phyloP scores from a whole-genome alignment of 1,140 invertebrate species.

The Drosophila quadrilineata region DNA sequence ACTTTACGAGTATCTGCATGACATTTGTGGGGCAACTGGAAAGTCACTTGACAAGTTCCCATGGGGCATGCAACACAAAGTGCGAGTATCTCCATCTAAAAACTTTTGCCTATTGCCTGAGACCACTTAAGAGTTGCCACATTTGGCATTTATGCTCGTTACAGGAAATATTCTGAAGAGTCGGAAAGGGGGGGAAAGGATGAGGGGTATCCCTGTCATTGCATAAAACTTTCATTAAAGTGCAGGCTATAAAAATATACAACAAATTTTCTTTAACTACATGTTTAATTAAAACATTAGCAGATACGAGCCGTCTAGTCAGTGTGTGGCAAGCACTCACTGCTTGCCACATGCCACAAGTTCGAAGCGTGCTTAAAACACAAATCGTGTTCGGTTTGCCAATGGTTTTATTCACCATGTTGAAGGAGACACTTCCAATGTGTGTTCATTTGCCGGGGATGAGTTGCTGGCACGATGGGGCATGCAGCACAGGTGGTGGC shows the following conservation, averaged over 20 bases:
- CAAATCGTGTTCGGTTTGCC: slow-evolving; percentile 45
- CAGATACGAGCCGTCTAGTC: not conserved
- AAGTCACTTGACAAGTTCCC: slow-evolving; percentile 28
- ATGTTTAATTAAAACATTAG: slow-evolving; percentile 40
- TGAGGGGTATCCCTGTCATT: too few relatives aligned
- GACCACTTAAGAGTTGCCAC: slow-evolving; percentile 26
- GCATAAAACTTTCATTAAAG: slow-evolving; percentile 12
- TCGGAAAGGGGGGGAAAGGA: too few relatives aligned
- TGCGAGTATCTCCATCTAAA: slow-evolving; percentile 10
- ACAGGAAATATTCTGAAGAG: not conserved
- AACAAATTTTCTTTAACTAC: not conserved
- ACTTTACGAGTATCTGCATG: not conserved
- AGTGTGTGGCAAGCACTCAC: not conserved
- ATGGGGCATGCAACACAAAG: slow-evolving; percentile 3
- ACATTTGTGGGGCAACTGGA: not conserved
- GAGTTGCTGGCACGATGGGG: too few relatives aligned
- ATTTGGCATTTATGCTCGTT: slow-evolving; percentile 13
- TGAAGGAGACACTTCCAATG: slow-evolving; percentile 56
- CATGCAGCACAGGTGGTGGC: slow-evolving; percentile 25
- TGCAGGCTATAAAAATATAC: not conserved
- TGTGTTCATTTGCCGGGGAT: slow-evolving; percentile 48
- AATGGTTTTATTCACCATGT: slow-evolving; percentile 33
- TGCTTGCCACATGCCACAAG: slow-evolving; percentile 9
- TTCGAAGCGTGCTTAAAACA: slow-evolving; percentile 43
- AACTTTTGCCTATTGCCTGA: too few relatives aligned